Base-by-base conservation (phyloP, 1,140 invertebrate genomes). In the Bombus breviceps region DNA sequence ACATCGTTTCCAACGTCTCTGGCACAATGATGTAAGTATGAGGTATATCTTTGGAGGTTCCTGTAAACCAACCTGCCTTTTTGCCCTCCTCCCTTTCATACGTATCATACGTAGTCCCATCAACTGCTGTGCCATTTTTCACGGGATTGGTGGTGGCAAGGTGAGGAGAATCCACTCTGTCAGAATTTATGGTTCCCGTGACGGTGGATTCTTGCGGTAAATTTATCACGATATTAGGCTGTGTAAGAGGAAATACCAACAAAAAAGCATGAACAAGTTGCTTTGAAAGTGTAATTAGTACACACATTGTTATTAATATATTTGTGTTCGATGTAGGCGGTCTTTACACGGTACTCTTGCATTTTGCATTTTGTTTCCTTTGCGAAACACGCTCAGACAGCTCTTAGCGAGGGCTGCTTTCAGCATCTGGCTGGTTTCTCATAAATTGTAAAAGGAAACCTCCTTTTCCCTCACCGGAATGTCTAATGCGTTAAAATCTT, bases 141-240 rank as follows among this genome's bases (percentile, higher is more conserved):
- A 83, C 34, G 3, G 74, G 73, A 77, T 68, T 83, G 28, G 32
- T 53, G 62, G 25, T 32, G 12, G 34, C 22, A 8, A 68, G 43
- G 12, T 18, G 73, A 62, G 39, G 12, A 69, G 53, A 32, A n/a
- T 53, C 28, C 62, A 13, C 43, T 47, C 41, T 66, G 34, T 81
- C 75, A 34, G 73, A 87, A 78, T 87, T 86, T 25, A 81, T 68
- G 69, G 37, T 77, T 37, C 71, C 77, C 34, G 32, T 41, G 66
- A 64, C 73, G 47, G 4, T 59, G 10, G 73, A 72, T 15, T 74
- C 83, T 64, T 25, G 41, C 53, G 85, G 47, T 15, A 89, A 37
- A 64, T 75, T 81, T 47, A 86, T 84, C 28, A 84, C 47, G 41
- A 71, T 62, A 32, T 25, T 83, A 18, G 72, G 71, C 81, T 90